phyloP scores from a whole-genome alignment of 2,888 invertebrate species.

The Andricus curvator region DNA sequence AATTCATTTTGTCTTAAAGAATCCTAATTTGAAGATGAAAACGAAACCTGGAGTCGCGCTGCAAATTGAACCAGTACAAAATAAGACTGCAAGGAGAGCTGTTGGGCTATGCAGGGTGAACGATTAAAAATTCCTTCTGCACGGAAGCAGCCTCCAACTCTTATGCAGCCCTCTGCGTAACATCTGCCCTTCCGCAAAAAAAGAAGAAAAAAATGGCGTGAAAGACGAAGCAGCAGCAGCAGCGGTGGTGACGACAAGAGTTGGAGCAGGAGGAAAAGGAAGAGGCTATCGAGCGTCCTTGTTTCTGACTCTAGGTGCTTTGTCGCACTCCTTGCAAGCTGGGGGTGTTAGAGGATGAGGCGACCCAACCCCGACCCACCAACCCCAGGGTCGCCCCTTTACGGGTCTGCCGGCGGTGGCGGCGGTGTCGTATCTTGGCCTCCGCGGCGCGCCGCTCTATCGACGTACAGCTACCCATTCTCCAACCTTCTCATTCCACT shows the following conservation, averaged over 20 bases:
- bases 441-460: constrained; percentile 78
- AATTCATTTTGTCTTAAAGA: background rate
- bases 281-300: constrained; percentile 49
- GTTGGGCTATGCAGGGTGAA: constrained; percentile 53
- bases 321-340: constrained; percentile 58
- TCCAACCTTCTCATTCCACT: constrained; percentile 20
- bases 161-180: constrained; percentile 63
- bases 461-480: constrained; percentile 70
- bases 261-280: constrained; percentile 47
- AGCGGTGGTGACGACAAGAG: constrained; percentile 41
- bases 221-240: constrained; percentile 50
- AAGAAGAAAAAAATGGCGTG: constrained; percentile 45
- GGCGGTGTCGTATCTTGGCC: constrained; percentile 78
- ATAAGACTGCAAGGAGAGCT: background rate
- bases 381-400: constrained; percentile 67
- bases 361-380: constrained; percentile 50
- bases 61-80: constrained; percentile 43
- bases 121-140: constrained; percentile 73
- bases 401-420: constrained; percentile 76
- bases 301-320: constrained; percentile 55
- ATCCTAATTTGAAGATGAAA: constrained; percentile 37
- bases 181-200: constrained; percentile 65
- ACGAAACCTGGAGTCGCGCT: constrained; percentile 39
- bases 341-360: constrained; percentile 54
- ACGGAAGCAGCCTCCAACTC: constrained; percentile 56